Base-by-base conservation (phyloP, 2,888 invertebrate genomes). In the Marronus borbonicus region DNA sequence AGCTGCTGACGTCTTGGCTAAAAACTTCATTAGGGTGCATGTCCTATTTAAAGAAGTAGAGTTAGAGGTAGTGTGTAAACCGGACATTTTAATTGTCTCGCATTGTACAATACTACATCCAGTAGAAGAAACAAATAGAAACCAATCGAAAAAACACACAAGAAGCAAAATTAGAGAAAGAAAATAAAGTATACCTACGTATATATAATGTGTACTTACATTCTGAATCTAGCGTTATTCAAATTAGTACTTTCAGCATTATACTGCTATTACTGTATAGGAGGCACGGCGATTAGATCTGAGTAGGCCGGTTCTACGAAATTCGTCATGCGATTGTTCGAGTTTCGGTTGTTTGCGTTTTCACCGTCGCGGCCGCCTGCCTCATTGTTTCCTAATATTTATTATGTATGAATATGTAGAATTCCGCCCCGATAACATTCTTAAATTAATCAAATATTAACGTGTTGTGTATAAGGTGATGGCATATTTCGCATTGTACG, bases 391-490 rank as follows among this genome's bases (percentile, higher is more conserved):
- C 28, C 14, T 44, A 44, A 44, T 44, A 62, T 62, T 62, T 31
- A 62, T 62, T 31, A 10, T 12, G 24, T 20, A 17, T 60, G 28
- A 20, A 60, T 62, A 62, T 24, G 24, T 28, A 31, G 24, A 62
- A 62, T 28, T 44, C 44, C 44, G 44, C 50, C 49, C 14, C 20
- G 50, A 68, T 68, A 68, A 50, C 68, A 50, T 50, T 50, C 50
- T 50, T 28, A 68, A 68, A 50, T 65, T 65, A 65, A 65, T 65
- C 65, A 65, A 65, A 44, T 44, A 44, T 44, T 44, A 44, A 44
- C 8, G 44, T 44, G 12, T 44, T 44, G 44, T 44, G 44, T 62
- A 62, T 31, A 31, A 62, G 20, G 62, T 62, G 12, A 31, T 28
- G 62, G 28, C 28, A 31, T 24, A 62, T 28, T 62, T 31, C 28